A percentile compares a stretch with the other conserved stretches of the same genome.
Conservation (phyloP, 2,113 vertebrate species). For the Gavia stellata region DNA sequence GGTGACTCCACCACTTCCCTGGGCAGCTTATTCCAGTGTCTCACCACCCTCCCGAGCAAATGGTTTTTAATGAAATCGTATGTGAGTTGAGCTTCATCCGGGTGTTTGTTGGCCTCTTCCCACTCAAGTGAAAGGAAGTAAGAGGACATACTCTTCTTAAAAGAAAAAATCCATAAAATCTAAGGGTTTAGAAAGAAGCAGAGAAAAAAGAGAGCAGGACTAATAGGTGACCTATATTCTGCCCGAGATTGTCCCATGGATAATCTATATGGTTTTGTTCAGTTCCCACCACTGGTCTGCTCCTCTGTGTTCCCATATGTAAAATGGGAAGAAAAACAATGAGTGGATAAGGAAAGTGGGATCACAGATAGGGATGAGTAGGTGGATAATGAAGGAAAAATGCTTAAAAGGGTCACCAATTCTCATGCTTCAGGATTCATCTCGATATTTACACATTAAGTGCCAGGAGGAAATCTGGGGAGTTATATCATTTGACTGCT, state of each 20-base stretch:
- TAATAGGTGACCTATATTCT: background rate
- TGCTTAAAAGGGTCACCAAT: background rate
- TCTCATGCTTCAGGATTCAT: background rate
- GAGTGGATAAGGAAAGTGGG: background rate
- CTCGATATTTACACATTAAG: background rate
- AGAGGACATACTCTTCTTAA: background rate
- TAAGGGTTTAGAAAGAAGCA: background rate
- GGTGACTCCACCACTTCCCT: too few species aligned
- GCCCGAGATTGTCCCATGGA: background rate
- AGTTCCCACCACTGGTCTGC: background rate
- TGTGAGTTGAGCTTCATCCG: background rate
- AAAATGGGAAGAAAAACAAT: background rate
- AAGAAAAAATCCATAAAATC: background rate
- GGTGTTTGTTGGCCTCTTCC: background rate
- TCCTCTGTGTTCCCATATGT: background rate
- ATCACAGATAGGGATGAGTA: background rate
- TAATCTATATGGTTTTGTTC: background rate
- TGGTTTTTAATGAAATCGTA: background rate
- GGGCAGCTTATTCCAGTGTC: too few species aligned
- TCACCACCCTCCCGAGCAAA: too few species aligned
- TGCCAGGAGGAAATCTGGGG: background rate
- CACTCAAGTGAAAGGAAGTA: background rate
- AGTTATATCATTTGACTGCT: background rate
- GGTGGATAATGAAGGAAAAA: background rate
- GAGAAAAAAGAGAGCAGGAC: background rate